Evolutionary conservation across 2,797 vertebrate genomes (phyloP), one percentile per base, ranked within the genome.

Genomic region (Phrynocephalus guinanensis): DNA sequence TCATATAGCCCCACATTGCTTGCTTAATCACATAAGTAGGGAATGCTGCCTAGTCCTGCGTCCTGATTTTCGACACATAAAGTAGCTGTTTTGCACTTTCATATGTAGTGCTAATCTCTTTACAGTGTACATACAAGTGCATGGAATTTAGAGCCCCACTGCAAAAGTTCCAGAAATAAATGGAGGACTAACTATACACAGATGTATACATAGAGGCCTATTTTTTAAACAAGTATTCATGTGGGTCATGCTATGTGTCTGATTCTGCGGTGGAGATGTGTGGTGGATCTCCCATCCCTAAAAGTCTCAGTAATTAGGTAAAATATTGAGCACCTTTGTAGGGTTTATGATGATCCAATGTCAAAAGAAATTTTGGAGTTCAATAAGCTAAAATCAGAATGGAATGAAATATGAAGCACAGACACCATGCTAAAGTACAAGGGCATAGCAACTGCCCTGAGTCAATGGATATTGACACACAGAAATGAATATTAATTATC

Each of bases 401-500:
- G 22, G 38, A 50, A 67, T 24, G 78, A 70, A 70, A 44, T 83
- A 50, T 77, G 66, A 73, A 83, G 48, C n/a, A 18, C 38, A 11
- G 10, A 3, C 66, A n/a, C 26, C 24, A 56, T 38, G 44, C 0
- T 48, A 83, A 83, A 77, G 7, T 73, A 30, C 28, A 77, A 83
- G 80, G 66, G n/a, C 63, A 60, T 22, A 60, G 44, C 52, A 83
- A 38, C 18, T 83, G 66, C 63, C 75, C 50, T 30, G 38, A 70
- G 18, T 87, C 81, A 70, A 38, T 60, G 48, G 63, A 48, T 83
- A 44, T 71, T 83, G 38, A 38, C 8, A 30, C 33, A 72, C 50
- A 84, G 63, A 60, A 38, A 79, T 83, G 82, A 72, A 82, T 60
- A 84, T 83, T 79, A 83, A 83, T 71, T 15, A 83, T 10, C 44